Conservation (phyloP, 2,113 vertebrate species). For the Pseudolaguvia tuberculata region DNA sequence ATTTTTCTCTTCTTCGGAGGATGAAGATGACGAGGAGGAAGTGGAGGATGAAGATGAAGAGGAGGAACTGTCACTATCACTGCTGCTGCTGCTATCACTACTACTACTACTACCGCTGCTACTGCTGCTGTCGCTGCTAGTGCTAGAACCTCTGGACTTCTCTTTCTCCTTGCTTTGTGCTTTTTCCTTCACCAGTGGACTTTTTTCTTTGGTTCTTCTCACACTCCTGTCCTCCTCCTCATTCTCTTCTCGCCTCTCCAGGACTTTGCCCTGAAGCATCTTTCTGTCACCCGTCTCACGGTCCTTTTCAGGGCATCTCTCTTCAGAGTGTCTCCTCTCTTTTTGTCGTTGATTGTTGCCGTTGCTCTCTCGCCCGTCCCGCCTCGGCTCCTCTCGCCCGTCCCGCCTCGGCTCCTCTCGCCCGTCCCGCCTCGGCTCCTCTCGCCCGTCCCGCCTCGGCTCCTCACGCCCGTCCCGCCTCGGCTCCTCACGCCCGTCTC, state of each 20-base stretch:
- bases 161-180: conserved; percentile 8
- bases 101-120: conserved; percentile 17
- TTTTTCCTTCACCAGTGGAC: conserved; percentile 41
- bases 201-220: conserved; percentile 29
- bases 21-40: conserved; percentile 55
- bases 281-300: conserved; percentile 10
- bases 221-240: conserved; percentile 3
- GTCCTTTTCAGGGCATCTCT: conserved; percentile 4
- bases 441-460: no score
- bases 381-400: not conserved
- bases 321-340: conserved; percentile 17
- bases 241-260: conserved; percentile 14
- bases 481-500: conserved; percentile 9
- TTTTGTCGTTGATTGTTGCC: conserved; percentile 14
- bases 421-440: no score
- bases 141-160: conserved; percentile 42
- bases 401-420: not conserved
- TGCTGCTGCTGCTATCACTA: conserved; percentile 46
- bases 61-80: conserved; percentile 63
- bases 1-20: conserved; percentile 52
- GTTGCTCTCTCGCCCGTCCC: not conserved
- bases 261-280: not conserved
- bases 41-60: conserved; percentile 58
- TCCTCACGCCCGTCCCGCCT: not conserved
- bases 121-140: conserved; percentile 45